Evolutionary conservation across 2,888 invertebrate species (phyloP).

Genomic region (Strigamia transsilvanica): DNA sequence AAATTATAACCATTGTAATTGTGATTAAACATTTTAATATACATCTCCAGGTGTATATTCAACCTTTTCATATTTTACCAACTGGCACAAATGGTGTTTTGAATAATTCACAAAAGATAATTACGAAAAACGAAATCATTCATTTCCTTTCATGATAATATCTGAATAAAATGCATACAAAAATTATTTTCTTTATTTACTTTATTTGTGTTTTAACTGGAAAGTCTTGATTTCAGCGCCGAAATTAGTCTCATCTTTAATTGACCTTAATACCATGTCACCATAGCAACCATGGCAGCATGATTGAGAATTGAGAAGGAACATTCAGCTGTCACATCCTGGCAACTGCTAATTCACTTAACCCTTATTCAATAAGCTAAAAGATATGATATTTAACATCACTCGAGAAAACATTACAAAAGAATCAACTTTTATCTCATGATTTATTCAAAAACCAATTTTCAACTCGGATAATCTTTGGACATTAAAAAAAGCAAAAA

Average conservation of each 20-base stretch:
- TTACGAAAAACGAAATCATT: neutral
- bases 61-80: neutral
- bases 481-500: neutral
- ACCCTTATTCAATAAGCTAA: neutral
- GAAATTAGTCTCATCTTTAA: neutral
- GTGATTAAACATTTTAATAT: neutral
- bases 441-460: neutral
- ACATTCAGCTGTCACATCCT: slow-evolving; percentile 36
- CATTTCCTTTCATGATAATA: neutral
- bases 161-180: neutral
- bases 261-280: neutral
- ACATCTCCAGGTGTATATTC: neutral
- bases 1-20: neutral
- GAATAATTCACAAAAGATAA: slow-evolving; percentile 1
- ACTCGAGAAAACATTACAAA: neutral
- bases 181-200: neutral
- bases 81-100: neutral
- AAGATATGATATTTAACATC: neutral
- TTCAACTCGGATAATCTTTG: neutral
- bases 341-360: neutral
- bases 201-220: neutral
- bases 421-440: neutral
- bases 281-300: neutral
- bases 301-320: slow-evolving; percentile 11
- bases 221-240: neutral